Base-by-base conservation (phyloP, 1,140 invertebrate species). In the Ostrea edulis region DNA sequence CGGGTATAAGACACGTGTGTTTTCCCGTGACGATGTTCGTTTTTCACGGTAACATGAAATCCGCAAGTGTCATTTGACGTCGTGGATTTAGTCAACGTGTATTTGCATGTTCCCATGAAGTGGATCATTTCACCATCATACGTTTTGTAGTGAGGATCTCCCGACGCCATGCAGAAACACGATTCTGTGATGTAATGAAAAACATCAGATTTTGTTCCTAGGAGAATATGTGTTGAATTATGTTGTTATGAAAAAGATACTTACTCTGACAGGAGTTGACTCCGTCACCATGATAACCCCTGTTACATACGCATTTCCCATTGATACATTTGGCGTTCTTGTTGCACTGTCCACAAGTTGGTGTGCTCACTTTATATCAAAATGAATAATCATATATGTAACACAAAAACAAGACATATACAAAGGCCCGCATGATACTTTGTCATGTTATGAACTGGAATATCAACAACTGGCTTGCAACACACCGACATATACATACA, bases 101-200 rank as follows among this genome's bases (percentile, higher is more conserved):
- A 92, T 51, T 89, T 86, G 86, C 92, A 92, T 25, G 54, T 87
- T 14, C 82, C 93, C 94, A 91, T 98, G 97, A 93, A 98, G 98
- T 92, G 97, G 98, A 93, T 97, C 98, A 90, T 98, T 97, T 92
- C 97, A 22, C 83, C 83, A 29, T 85, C 83, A 58, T 54, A 85
- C 58, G 53, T 62, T 55, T 9, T 85, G 25, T 85, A 85, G 35
- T 85, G 83, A 58, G 83, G 83, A 58, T 85, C 83, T 29, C 83
- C 83, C 9, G 25, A 58, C 20, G 83, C 83, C 12, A n/a, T 20
- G 20, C 83, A 85, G 3, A 22, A 58, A 35, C 83, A 85, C 11
- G 53, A 20, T 11, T 85, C 83, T 85, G 82, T 12, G 52, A 82
- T 81, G 71, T 29, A 8, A 81, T 81, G 14, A 81, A 81, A 35